Evolutionary conservation across 2,797 vertebrate species (phyloP), one percentile per base, ranked within the genome.

Genomic region (Alcedo quadribrachys): DNA sequence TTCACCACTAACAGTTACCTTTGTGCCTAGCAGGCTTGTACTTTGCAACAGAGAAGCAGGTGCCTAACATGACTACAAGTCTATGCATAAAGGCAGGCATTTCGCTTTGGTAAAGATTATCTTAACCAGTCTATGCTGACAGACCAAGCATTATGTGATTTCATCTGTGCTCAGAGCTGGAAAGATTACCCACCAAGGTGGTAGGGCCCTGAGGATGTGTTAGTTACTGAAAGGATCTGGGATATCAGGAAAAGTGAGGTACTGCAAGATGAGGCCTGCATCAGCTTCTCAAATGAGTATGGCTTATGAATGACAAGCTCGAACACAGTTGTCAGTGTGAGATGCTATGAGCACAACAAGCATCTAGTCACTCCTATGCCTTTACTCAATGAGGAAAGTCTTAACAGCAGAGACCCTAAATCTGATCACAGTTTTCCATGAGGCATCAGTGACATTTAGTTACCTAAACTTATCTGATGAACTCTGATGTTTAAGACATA

Each of bases 301-400:
- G 20, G 15, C n/a, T 70, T 70, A 32, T 8, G 11, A 91, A 71
- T 9, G 35, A n/a, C 24, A 75, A 84, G 63, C 8, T 18, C 6
- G 9, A 68, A 85, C 20, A 35, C 1, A 45, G 30, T 0, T 42
- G 28, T n/a, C 30, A 37, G 28, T 0, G 0, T 16, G 65, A 50
- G 19, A 42, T 0, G 2, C 54, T 19, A 28, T 4, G 12, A 18
- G 22, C 18, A 43, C 42, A 71, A 54, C 4, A 11, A 65, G 10
- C 16, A 32, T 53, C 32, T 16, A 68, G 53, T 60, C 63, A 69
- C 22, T 50, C 4, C 53, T 54, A 67, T 17, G 75, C 12, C 45
- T 61, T 37, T 37, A 46, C 27, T 20, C 24, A 30, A 1, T 19
- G 17, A 75, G 5, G 12, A 19, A 24, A 28, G 28, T 25, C 66